A percentile compares a stretch with the other conserved stretches of the same genome.
Conservation (phyloP, 1,140 invertebrate species). For the Samia ricini region DNA sequence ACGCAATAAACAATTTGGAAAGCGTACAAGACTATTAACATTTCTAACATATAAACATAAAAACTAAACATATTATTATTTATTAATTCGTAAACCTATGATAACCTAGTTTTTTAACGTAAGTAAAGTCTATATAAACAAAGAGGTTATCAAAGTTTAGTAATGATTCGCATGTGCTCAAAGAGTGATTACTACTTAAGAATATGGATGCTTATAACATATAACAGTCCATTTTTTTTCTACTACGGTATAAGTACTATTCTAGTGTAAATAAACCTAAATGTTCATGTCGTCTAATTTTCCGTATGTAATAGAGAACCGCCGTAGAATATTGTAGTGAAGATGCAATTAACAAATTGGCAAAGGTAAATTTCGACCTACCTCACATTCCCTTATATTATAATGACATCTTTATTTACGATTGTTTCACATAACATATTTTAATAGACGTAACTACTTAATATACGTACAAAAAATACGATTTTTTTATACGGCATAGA, state of each 20-base stretch:
- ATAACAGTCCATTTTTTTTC: neutral
- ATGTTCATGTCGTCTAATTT: neutral
- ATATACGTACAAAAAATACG: neutral
- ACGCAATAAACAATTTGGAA: slow-evolving; percentile 4
- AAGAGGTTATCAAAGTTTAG: neutral
- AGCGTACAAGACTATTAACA: slow-evolving; percentile 1
- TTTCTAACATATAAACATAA: neutral
- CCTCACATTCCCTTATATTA: slow-evolving; percentile 31
- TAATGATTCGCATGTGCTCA: neutral
- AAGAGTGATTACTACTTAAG: neutral
- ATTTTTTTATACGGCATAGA: no score
- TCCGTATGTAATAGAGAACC: neutral
- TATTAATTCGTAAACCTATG: neutral
- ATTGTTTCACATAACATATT: neutral
- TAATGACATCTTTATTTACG: slow-evolving; percentile 3
- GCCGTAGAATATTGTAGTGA: slow-evolving; percentile 8
- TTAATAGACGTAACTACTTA: neutral
- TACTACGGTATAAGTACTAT: neutral
- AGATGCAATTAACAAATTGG: slow-evolving; percentile 28
- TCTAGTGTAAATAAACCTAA: neutral
- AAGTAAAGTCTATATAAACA: neutral
- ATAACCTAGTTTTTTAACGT: neutral
- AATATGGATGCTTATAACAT: neutral
- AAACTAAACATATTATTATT: neutral
- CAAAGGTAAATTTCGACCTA: slow-evolving; percentile 27